These are phyloP conservation scores for Drosophila kikkawai DNA, from an alignment of 1,140 invertebrate genomes.

Conservation along the genomic window DNA sequence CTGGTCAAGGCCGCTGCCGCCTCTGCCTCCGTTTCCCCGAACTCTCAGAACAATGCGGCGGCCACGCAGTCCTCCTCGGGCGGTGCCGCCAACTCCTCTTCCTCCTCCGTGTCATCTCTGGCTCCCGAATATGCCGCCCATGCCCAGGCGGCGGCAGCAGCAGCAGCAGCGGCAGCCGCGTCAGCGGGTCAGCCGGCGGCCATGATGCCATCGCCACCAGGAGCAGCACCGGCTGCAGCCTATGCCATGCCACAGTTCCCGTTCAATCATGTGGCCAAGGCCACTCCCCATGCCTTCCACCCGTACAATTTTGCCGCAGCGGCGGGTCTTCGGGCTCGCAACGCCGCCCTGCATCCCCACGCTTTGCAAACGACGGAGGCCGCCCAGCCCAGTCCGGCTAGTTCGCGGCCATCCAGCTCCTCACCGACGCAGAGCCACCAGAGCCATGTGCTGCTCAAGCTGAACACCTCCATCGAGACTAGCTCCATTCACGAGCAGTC, in stretches of 20 bases:
- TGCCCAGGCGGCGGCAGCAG: slow-evolving; percentile 53
- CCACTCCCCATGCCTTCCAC: slow-evolving; percentile 78
- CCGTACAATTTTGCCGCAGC: slow-evolving; percentile 81
- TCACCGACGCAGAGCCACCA: slow-evolving; percentile 85
- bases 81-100: not conserved
- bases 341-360: slow-evolving; percentile 70
- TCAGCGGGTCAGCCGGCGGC: slow-evolving; percentile 37
- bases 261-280: slow-evolving; percentile 85
- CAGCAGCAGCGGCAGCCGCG: slow-evolving; percentile 41
- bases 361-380: slow-evolving; percentile 36
- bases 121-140: slow-evolving; percentile 42
- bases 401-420: slow-evolving; percentile 86
- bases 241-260: slow-evolving; percentile 85
- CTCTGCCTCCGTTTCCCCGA: slow-evolving; percentile 41
- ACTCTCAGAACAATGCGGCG: slow-evolving; percentile 14
- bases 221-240: slow-evolving; percentile 67
- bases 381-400: slow-evolving; percentile 86
- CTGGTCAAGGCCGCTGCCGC: slow-evolving; percentile 86
- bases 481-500: slow-evolving; percentile 88
- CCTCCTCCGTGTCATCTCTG: slow-evolving; percentile 9
- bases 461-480: slow-evolving; percentile 86
- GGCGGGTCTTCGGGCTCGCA: slow-evolving; percentile 78
- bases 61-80: slow-evolving; percentile 63
- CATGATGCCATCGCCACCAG: slow-evolving; percentile 85
- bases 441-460: slow-evolving; percentile 84